Evolutionary conservation across 2,113 vertebrate species (phyloP), one percentile per base, ranked within the genome.

Genomic region (Lepus americanus): DNA sequence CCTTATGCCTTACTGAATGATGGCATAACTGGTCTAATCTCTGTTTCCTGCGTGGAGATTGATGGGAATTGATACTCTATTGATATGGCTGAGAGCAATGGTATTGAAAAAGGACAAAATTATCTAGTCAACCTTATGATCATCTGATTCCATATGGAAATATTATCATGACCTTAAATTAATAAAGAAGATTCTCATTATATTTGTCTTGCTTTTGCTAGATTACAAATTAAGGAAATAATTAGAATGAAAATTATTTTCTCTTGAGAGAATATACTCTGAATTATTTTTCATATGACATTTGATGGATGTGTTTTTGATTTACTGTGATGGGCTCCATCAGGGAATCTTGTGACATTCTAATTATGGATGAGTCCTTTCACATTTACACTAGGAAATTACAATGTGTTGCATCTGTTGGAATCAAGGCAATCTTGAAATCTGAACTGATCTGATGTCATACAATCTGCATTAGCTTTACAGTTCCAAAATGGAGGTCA

Each of bases 231-330:
- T 83, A 44, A 51, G 16, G 9, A 92, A 91, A 93, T 96, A 95
- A 95, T 93, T 87, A 80, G 84, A 93, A 93, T 66, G 67, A 66
- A 87, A 95, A 77, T 66, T 55, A 69, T 70, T 96, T 95, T 94
- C 81, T 94, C 74, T 95, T 86, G 19, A 89, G 92, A 96, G 59
- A 80, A 59, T 78, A 77, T 86, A 7, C 63, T 78, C 55, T 83
- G 66, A 89, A 91, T 78, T 89, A 84, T 55, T 88, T 55, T 88
- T 49, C 59, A 85, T 66, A 39, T 87, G 89, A 53, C 77, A 80
- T 79, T 67, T 94, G 92, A 89, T 92, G 80, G 74, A 72, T 94
- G 19, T 89, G 72, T 39, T 79, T 92, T 76, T 96, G 86, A 74
- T 63, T 81, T 85, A 74, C 74, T 89, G 64, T 5, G 44, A 87